Percentiles rank a stretch among this genome's conserved stretches.
Conservation (phyloP, 2,888 invertebrate species). For the Plutella xylostella region DNA sequence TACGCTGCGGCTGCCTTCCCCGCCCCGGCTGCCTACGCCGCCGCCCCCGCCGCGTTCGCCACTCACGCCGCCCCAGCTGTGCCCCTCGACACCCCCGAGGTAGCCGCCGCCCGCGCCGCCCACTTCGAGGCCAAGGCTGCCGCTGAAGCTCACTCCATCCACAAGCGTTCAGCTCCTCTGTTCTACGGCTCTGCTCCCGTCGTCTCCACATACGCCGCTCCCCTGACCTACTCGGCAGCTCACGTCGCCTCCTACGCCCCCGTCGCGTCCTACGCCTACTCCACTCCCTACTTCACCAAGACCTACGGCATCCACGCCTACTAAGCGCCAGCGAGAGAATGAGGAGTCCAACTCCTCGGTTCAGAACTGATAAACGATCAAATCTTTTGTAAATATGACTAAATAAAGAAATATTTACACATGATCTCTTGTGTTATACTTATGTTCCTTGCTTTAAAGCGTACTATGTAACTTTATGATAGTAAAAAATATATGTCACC, state of each 20-base stretch:
- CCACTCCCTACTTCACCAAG: conserved; percentile 36
- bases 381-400: conserved; percentile 33
- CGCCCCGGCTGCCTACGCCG: conserved; percentile 23
- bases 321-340: conserved; percentile 39
- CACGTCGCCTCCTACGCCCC: conserved; percentile 21
- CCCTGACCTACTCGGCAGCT: conserved; percentile 23
- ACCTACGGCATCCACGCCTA: conserved; percentile 47
- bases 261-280: conserved; percentile 23
- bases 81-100: conserved; percentile 56
- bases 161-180: conserved; percentile 45
- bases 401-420: conserved; percentile 11
- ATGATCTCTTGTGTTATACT: neutral
- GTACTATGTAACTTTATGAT: too few species aligned
- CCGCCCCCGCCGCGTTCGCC: conserved; percentile 21
- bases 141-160: conserved; percentile 42
- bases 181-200: conserved; percentile 26
- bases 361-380: conserved; percentile 39
- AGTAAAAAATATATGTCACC: too few species aligned
- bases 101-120: conserved; percentile 55
- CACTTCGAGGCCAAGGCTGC: conserved; percentile 54
- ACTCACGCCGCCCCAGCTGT: conserved; percentile 25
- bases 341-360: conserved; percentile 33
- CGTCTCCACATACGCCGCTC: conserved; percentile 30
- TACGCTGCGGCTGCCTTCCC: conserved; percentile 22
- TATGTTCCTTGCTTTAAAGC: too few species aligned